Base-by-base conservation (phyloP, 1,140 invertebrate genomes). In the Polyergus mexicanus region DNA sequence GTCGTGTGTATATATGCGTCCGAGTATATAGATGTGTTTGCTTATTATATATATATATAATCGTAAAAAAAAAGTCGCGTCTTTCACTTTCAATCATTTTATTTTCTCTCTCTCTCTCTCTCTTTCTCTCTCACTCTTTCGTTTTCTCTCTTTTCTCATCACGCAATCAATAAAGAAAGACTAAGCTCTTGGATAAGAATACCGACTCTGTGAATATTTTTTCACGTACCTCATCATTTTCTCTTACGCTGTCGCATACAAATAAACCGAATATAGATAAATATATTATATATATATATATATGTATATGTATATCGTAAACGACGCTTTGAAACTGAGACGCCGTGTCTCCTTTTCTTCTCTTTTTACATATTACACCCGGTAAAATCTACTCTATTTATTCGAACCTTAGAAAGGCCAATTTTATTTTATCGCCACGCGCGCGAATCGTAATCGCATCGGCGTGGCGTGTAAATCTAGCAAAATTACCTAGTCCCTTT, bases 131-230 rank as follows among this genome's bases (percentile, higher is more conserved):
- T 69, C 62, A 13, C 22, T 32, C 19, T 58, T 16, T 44, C 25
- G 38, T 51, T 84, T 19, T 47, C 41, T 58, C 54, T 63, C 22
- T 60, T 35, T 71, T n/a, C 16, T 58, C 22, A 51, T 38, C n/a
- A 90, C 85, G 92, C 92, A 93, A 92, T 89, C 92, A 94, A 92
- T 93, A 93, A 91, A 92, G 91, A 94, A 93, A 91, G 90, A 91
- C 90, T 94, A 94, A 94, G 90, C 93, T 94, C 91, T 93, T 88
- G 80, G 78, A 81, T 92, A 91, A 93, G 91, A 93, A 92, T 93
- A 72, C 90, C 85, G 60, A 54, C 38, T 83, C 72, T 89, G 63
- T 89, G 63, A 87, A 71, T 81, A 68, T 32, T 68, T 32, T 62
- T n/a, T 75, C 80, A 41, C 58, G 13, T 35, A 22, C 16, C 25